These are phyloP conservation scores for Acleris holmiana DNA, from an alignment of 2,888 invertebrate genomes.

Conservation along the genomic window DNA sequence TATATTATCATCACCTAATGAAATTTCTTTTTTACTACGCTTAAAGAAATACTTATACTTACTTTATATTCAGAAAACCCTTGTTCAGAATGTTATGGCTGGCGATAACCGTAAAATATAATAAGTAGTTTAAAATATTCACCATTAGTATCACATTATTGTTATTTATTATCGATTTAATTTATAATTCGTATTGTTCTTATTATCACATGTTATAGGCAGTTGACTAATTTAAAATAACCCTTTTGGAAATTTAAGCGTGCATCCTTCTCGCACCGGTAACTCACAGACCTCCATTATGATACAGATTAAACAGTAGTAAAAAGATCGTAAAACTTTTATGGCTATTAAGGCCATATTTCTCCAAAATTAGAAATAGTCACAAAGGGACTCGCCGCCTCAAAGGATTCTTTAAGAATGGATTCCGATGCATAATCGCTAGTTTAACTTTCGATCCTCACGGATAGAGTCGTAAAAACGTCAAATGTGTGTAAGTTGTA, in stretches of 20 bases:
- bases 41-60: background rate
- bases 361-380: constrained; percentile 71
- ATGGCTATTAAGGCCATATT: constrained; percentile 72
- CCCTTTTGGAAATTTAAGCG: constrained; percentile 23
- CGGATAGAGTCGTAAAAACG: constrained; percentile 75
- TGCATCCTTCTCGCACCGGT: constrained; percentile 50
- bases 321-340: constrained; percentile 76
- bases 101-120: constrained; percentile 23
- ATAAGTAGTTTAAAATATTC: constrained; percentile 17
- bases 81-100: constrained; percentile 13
- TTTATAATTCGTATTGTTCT: constrained; percentile 27
- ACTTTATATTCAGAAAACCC: background rate
- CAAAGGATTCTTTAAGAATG: constrained; percentile 60
- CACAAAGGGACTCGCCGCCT: constrained; percentile 69
- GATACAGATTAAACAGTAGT: constrained; percentile 79
- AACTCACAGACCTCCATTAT: constrained; percentile 66
- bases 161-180: constrained; percentile 17
- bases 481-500: constrained; percentile 52
- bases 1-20: constrained; percentile 38
- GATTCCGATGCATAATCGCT: constrained; percentile 64
- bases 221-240: constrained; percentile 24
- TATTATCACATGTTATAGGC: constrained; percentile 9
- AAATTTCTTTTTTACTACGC: constrained; percentile 26
- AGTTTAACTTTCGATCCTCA: constrained; percentile 60
- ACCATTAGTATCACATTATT: constrained; percentile 20